Evolutionary conservation across 2,888 invertebrate species (phyloP).

Genomic region (Nomada lathburiana): DNA sequence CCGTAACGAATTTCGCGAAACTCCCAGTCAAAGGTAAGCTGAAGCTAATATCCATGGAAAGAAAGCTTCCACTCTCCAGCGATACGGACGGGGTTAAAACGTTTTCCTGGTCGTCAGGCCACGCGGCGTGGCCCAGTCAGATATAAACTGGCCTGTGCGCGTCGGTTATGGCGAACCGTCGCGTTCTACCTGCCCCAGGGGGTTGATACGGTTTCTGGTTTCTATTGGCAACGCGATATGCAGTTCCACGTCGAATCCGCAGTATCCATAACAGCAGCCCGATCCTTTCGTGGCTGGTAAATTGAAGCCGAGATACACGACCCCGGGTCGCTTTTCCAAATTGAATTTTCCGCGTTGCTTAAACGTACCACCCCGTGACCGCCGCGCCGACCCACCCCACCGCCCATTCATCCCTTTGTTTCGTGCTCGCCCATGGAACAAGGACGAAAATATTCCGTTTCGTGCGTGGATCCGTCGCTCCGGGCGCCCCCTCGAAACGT

Average conservation of each 20-base stretch:
- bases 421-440: constrained; percentile 13
- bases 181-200: constrained; percentile 53
- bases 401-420: not conserved
- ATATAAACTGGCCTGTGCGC: constrained; percentile 51
- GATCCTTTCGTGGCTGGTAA: constrained; percentile 70
- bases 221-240: constrained; percentile 72
- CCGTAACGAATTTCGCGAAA: too few relatives aligned
- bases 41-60: not conserved
- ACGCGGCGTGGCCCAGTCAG: constrained; percentile 44
- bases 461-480: not conserved
- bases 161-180: constrained; percentile 55
- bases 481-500: not conserved
- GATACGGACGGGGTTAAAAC: too few relatives aligned
- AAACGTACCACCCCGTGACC: constrained; percentile 45
- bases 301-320: constrained; percentile 70
- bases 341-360: constrained; percentile 70
- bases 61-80: not conserved
- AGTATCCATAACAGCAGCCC: constrained; percentile 71
- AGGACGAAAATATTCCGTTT: constrained; percentile 37
- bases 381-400: not conserved
- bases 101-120: not conserved
- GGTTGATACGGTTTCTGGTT: constrained; percentile 72
- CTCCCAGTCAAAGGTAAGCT: not conserved
- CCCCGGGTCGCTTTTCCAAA: constrained; percentile 70
- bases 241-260: constrained; percentile 68